Conservation (phyloP, 1,140 invertebrate species). For the Drosophila simulans region DNA sequence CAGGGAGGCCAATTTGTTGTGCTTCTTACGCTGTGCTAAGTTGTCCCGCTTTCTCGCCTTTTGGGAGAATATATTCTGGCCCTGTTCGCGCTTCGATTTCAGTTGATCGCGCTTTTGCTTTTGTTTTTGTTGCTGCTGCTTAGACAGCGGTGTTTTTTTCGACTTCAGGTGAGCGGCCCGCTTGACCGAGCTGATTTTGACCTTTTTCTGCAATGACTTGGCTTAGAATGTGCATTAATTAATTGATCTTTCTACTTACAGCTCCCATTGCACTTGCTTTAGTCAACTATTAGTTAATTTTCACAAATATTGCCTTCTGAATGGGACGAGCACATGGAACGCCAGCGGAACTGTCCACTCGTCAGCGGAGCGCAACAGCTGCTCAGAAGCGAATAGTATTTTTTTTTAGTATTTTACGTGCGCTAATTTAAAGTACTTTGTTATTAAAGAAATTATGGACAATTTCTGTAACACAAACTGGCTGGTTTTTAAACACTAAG, state of each 20-base stretch:
- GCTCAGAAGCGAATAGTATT: background rate
- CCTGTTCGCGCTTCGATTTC: constrained; percentile 61
- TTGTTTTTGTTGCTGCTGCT: constrained; percentile 79
- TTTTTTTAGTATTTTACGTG: background rate
- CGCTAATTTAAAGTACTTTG: background rate
- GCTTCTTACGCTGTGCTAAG: constrained; percentile 67
- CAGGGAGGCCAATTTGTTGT: constrained; percentile 64
- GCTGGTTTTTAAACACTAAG: no score
- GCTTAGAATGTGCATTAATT: accelerated
- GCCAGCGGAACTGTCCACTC: constrained; percentile 19
- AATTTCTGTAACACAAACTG: no score
- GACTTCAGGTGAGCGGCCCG: constrained; percentile 78
- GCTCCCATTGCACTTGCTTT: constrained; percentile 49
- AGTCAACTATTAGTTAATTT: background rate
- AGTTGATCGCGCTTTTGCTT: constrained; percentile 71
- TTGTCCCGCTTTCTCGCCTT: constrained; percentile 75
- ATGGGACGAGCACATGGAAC: constrained; percentile 61
- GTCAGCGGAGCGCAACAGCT: constrained; percentile 19
- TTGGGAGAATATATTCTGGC: constrained; percentile 74
- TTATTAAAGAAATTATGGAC: background rate
- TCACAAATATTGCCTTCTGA: constrained; percentile 19
- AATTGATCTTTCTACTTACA: constrained; percentile 40
- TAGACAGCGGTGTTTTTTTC: constrained; percentile 74
- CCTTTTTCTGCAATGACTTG: constrained; percentile 70
- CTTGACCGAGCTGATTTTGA: constrained; percentile 83